Evolutionary conservation across 2,113 vertebrate genomes (phyloP).

Genomic region (Ptilorrhoa leucosticta): DNA sequence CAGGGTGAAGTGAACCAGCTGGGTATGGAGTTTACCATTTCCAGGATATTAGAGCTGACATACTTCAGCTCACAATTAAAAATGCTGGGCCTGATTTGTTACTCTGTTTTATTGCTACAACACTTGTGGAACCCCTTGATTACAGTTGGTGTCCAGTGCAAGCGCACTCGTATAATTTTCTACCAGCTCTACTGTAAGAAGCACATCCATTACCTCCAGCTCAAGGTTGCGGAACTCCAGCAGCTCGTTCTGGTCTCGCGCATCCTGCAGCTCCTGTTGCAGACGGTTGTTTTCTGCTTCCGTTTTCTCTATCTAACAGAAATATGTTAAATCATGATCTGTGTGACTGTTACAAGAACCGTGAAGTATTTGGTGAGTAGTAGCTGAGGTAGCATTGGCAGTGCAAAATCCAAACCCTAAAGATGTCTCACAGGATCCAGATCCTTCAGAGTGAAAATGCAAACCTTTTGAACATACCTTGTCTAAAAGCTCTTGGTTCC

Average conservation of each 20-base stretch:
- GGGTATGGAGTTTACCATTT: neutral
- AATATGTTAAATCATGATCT: conserved; percentile 45
- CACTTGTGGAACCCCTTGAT: neutral
- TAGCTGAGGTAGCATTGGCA: neutral
- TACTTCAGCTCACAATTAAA: neutral
- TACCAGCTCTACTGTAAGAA: neutral
- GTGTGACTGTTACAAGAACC: neutral
- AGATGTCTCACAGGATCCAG: neutral
- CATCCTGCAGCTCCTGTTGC: conserved; percentile 94
- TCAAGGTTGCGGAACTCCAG: conserved; percentile 96
- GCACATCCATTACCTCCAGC: conserved; percentile 82
- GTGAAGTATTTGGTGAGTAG: neutral
- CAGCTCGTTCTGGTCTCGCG: conserved; percentile 95
- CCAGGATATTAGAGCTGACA: neutral
- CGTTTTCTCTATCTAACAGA: conserved; percentile 88
- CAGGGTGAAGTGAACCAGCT: neutral
- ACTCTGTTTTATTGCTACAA: neutral
- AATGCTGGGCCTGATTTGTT: neutral
- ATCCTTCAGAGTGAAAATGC: neutral
- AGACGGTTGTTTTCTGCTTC: conserved; percentile 82
- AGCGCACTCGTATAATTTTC: neutral
- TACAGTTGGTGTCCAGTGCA: neutral
- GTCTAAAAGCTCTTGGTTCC: conserved; percentile 95
- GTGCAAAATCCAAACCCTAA: neutral
- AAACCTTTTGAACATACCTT: conserved; percentile 77